Evolutionary conservation across 1,140 invertebrate species (phyloP).

Genomic region (Lysiphlebus fabarum): DNA sequence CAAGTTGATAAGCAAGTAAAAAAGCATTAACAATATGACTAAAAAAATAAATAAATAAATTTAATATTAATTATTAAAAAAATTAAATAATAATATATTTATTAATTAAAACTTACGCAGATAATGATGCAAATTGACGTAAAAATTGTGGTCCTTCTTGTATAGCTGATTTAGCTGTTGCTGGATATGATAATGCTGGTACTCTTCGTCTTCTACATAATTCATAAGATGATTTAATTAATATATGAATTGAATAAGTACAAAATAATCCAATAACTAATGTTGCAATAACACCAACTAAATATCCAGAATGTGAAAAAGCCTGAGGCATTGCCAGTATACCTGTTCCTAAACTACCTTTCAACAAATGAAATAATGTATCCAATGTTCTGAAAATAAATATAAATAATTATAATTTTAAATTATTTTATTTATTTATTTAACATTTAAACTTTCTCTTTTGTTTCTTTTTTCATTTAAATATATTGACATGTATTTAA

Average conservation of each 20-base stretch:
- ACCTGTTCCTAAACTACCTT: slow-evolving; percentile 85
- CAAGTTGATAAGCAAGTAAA: slow-evolving; percentile 79
- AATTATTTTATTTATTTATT: slow-evolving; percentile 5
- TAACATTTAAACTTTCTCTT: too few species aligned
- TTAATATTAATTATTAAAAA: slow-evolving; percentile 19
- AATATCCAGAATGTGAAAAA: slow-evolving; percentile 73
- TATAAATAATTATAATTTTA: not conserved
- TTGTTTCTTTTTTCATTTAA: too few species aligned
- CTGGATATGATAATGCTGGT: slow-evolving; percentile 69
- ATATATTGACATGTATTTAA: too few species aligned
- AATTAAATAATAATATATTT: not conserved
- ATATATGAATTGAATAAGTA: slow-evolving; percentile 76
- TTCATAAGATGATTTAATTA: slow-evolving; percentile 67
- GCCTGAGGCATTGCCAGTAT: slow-evolving; percentile 88
- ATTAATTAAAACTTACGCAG: slow-evolving; percentile 55
- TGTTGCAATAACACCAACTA: slow-evolving; percentile 65
- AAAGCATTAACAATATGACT: slow-evolving; percentile 65
- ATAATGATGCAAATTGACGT: slow-evolving; percentile 58
- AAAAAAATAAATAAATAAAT: slow-evolving; percentile 30
- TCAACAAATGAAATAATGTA: slow-evolving; percentile 77
- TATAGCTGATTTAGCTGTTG: slow-evolving; percentile 67
- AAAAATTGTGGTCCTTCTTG: slow-evolving; percentile 65
- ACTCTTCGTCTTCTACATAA: slow-evolving; percentile 66
- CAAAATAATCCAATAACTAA: slow-evolving; percentile 70
- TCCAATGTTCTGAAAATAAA: slow-evolving; percentile 66